Conservation (phyloP, 2,888 invertebrate genomes). For the Coecobrya sp. region DNA sequence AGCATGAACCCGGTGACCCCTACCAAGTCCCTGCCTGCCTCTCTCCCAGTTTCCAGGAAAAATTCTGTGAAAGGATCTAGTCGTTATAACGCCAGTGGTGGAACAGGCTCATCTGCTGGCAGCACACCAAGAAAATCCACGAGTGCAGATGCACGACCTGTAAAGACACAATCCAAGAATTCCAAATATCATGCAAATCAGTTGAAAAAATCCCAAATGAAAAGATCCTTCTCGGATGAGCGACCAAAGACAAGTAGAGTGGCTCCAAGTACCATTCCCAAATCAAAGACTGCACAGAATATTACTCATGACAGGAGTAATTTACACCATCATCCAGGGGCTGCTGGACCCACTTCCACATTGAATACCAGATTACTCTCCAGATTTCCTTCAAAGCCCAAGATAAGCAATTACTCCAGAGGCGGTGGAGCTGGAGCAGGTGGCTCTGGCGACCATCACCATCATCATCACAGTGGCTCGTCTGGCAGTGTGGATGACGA, state of each 20-base stretch:
- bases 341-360: conserved; percentile 65
- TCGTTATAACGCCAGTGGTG: conserved; percentile 79
- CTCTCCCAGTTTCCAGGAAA: conserved; percentile 84
- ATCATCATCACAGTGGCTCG: conserved; percentile 10
- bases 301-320: conserved; percentile 77
- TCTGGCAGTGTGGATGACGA: conserved; percentile 70
- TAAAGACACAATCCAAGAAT: conserved; percentile 82
- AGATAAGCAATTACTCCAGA: conserved; percentile 73
- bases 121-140: conserved; percentile 78
- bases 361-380: conserved; percentile 76
- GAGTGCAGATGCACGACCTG: conserved; percentile 82
- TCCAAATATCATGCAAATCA: conserved; percentile 85
- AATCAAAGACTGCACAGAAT: conserved; percentile 86
- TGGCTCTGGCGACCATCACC: conserved; percentile 37
- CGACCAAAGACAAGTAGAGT: conserved; percentile 79
- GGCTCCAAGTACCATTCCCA: conserved; percentile 81
- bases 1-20: conserved; percentile 90
- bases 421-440: conserved; percentile 58
- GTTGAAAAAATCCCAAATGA: conserved; percentile 85
- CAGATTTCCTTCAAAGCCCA: conserved; percentile 82
- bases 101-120: conserved; percentile 76
- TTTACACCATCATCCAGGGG: conserved; percentile 52
- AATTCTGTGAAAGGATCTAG: conserved; percentile 81
- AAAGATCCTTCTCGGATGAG: conserved; percentile 85
- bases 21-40: conserved; percentile 88